Evolutionary conservation across 2,888 invertebrate species (phyloP).

Genomic region (Cordilura impudica): DNA sequence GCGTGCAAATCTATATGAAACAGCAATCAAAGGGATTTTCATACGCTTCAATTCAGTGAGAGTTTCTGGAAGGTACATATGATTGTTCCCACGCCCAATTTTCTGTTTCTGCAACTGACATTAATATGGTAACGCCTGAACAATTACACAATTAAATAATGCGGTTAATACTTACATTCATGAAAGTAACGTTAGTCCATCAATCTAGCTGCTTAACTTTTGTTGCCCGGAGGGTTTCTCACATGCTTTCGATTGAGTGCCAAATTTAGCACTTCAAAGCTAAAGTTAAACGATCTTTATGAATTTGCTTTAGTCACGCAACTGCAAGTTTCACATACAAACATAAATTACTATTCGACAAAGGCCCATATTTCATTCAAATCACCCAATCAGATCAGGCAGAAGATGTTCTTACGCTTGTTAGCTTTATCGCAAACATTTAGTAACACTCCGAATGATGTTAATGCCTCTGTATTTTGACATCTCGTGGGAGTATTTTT

Average conservation of each 20-base stretch:
- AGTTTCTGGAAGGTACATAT: slow-evolving; percentile 49
- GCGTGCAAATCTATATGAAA: slow-evolving; percentile 47
- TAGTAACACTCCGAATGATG: slow-evolving; percentile 51
- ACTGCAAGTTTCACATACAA: not conserved
- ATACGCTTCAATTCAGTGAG: slow-evolving; percentile 62
- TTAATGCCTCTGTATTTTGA: slow-evolving; percentile 14
- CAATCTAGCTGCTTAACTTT: slow-evolving; percentile 54
- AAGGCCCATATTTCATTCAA: slow-evolving; percentile 12
- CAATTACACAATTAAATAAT: slow-evolving; percentile 65
- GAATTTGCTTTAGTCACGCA: slow-evolving; percentile 70
- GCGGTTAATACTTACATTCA: slow-evolving; percentile 30
- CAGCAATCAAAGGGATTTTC: slow-evolving; percentile 50
- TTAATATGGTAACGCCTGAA: slow-evolving; percentile 61
- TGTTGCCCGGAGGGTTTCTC: slow-evolving; percentile 48
- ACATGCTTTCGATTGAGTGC: slow-evolving; percentile 69
- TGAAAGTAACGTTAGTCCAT: slow-evolving; percentile 29
- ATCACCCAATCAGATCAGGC: not conserved
- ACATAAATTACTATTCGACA: not conserved
- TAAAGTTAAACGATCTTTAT: slow-evolving; percentile 71
- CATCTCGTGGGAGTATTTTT: slow-evolving; percentile 70
- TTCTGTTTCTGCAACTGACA: slow-evolving; percentile 42
- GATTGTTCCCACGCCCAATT: slow-evolving; percentile 72
- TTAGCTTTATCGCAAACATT: slow-evolving; percentile 41
- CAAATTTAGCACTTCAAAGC: slow-evolving; percentile 70
- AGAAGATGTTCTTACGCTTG: slow-evolving; percentile 1